Percentiles rank a stretch among this genome's conserved stretches.
Conservation (phyloP, 2,113 vertebrate genomes). For the Willisornis vidua region DNA sequence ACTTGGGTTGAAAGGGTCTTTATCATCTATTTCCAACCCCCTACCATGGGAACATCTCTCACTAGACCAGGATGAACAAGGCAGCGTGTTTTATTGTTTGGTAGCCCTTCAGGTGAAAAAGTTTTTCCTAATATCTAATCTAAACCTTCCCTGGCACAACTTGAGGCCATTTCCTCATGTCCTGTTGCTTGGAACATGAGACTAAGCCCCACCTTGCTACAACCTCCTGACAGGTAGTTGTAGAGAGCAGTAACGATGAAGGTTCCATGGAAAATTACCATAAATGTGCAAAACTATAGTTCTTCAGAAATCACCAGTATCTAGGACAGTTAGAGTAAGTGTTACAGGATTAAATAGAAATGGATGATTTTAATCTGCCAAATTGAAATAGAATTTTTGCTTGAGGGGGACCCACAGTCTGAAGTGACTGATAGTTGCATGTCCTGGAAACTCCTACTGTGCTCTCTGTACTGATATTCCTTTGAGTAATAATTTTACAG, state of each 20-base stretch:
- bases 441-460: neutral
- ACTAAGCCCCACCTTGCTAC: neutral
- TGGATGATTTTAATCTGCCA: neutral
- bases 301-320: neutral
- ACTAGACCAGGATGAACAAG: neutral
- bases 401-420: neutral
- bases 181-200: neutral
- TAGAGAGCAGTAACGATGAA: neutral
- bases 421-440: neutral
- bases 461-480: neutral
- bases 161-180: neutral
- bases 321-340: neutral
- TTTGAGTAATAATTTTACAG: neutral
- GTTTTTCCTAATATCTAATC: neutral
- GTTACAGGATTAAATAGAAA: neutral
- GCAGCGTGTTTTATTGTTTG: neutral
- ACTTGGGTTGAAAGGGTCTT: neutral
- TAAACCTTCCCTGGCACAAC: neutral
- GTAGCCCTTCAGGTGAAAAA: neutral
- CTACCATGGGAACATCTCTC: neutral
- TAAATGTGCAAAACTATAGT: neutral
- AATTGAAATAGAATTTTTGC: neutral
- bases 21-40: neutral
- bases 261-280: neutral
- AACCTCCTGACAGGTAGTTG: neutral